Base-by-base conservation (phyloP, 2,113 vertebrate genomes). In the Bufo bufo region DNA sequence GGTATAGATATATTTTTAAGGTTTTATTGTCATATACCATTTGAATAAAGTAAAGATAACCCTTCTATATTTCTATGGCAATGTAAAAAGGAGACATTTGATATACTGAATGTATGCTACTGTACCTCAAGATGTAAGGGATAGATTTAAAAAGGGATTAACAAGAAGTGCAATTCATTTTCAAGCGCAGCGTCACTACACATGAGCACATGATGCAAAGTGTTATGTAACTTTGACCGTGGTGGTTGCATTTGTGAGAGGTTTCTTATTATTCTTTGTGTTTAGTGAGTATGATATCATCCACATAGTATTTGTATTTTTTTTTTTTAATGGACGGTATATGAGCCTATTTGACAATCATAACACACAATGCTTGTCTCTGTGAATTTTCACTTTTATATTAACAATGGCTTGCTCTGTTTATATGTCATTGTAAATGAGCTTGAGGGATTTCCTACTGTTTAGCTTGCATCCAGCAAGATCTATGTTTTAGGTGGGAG, bases 91-190 rank as follows among this genome's bases (percentile, higher is more conserved):
- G 90, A 82, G 91, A 92, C 91, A 87, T 93, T 91, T 91, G 91
- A 89, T 91, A 90, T 92, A 90, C 0, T 87, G 92, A 94, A 93
- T 91, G 90, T 93, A 92, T 92, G 92, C 94, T 94, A 33, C 56
- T 71, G 82, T 84, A 95, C 92, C 94, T 96, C 93, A 93, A 84
- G 89, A 59, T 91, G 91, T 89, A 92, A 45, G 9, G n/a, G 47
- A 90, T 92, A 72, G 87, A 88, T 84, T 94, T 93, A 89, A 92
- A 81, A 81, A 92, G 91, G 85, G 91, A 91, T 95, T 93, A 92
- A 91, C 89, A 93, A 93, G 90, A 94, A 94, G 90, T 92, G 90
- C 92, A 93, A 92, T 94, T 94, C 88, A 90, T 92, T 93, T 65
- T 71, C 20, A 66, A 83, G 80, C 80, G 69, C 66, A 65, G 50